These are phyloP conservation scores for Papilio demoleus DNA, from an alignment of 2,888 invertebrate species.

Conservation along the genomic window DNA sequence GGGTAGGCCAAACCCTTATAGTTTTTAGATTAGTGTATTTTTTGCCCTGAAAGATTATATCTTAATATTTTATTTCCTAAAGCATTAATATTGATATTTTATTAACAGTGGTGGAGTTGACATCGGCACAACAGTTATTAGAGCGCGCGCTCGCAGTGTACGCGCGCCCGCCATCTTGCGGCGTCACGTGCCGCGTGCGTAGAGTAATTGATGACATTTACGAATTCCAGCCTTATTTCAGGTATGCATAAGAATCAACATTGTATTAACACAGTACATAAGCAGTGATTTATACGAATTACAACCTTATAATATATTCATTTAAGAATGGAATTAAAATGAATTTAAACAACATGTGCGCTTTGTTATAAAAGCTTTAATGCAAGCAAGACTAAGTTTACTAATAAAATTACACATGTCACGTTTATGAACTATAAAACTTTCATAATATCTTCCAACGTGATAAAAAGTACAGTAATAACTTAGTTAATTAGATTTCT, in stretches of 20 bases:
- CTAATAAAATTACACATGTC: slow-evolving; percentile 35
- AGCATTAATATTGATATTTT: slow-evolving; percentile 34
- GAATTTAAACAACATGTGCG: slow-evolving; percentile 35
- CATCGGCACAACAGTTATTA: slow-evolving; percentile 74
- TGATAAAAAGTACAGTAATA: slow-evolving; percentile 5
- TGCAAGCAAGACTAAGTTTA: slow-evolving; percentile 42
- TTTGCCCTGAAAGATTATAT: not conserved
- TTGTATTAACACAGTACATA: not conserved
- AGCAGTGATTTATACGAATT: slow-evolving; percentile 75
- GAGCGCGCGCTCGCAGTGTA: slow-evolving; percentile 76
- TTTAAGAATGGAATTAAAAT: slow-evolving; percentile 38
- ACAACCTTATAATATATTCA: slow-evolving; percentile 75
- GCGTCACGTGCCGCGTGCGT: slow-evolving; percentile 75
- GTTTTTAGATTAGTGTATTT: not conserved
- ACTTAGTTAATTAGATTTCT: not conserved
- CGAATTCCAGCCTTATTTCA: slow-evolving; percentile 78
- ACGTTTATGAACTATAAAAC: slow-evolving; percentile 39
- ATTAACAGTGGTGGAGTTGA: slow-evolving; percentile 69
- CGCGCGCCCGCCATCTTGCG: slow-evolving; percentile 69
- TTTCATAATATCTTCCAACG: slow-evolving; percentile 1
- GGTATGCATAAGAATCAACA: slow-evolving; percentile 57
- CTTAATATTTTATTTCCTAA: not conserved
- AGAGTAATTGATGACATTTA: slow-evolving; percentile 77
- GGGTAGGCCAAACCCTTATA: not conserved
- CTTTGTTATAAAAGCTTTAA: slow-evolving; percentile 42